Base-by-base conservation (phyloP, 1,140 invertebrate genomes). In the Hermatobates lingyangjiaoensis region DNA sequence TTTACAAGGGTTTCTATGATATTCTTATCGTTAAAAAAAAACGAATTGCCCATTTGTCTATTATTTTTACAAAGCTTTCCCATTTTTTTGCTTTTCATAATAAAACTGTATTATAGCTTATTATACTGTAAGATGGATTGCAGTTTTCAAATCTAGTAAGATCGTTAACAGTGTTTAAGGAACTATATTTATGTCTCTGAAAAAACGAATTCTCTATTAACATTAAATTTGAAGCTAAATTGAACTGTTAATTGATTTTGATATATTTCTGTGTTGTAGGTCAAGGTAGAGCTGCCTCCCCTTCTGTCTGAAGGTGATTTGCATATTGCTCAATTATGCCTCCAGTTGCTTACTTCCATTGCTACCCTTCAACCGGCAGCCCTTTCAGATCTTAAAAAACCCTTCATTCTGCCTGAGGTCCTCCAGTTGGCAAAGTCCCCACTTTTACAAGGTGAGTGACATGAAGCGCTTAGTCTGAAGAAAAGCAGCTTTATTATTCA, bases 271-370 rank as follows among this genome's bases (percentile, higher is more conserved):
- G 38, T 54, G 23, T 56, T 57, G 3, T 25, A 69, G 64, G 76
- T 84, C 26, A 75, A 90, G 55, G 72, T 76, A 18, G 91, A 95
- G 66, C 69, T 96, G 58, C 87, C 90, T 34, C 79, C 88, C 34
- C 68, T 98, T 23, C 75, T 98, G 48, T 88, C 80, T 60, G 94
- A 98, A 65, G 76, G 84, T 45, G 94, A 98, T 71, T 70, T 98
- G 28, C 91, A 97, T 68, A 91, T 96, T 59, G 91, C 93, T 34
- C 91, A 96, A 68, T 77, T 91, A 58, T 84, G 82, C 30, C 72
- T 90, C 42, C 76, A 77, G 25, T 67, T 89, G 34, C 70, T 87
- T 24, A 83, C 80, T 28, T 79, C 79, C n/a, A 78, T 87, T 44
- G 80, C 82, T 48, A 68, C 75, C 57, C 63, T 77, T 47, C 76